A percentile compares a stretch with the other conserved stretches of the same genome.
Evolutionary conservation across 2,113 vertebrate species (phyloP).

Genomic region (Toxostoma redivivum): DNA sequence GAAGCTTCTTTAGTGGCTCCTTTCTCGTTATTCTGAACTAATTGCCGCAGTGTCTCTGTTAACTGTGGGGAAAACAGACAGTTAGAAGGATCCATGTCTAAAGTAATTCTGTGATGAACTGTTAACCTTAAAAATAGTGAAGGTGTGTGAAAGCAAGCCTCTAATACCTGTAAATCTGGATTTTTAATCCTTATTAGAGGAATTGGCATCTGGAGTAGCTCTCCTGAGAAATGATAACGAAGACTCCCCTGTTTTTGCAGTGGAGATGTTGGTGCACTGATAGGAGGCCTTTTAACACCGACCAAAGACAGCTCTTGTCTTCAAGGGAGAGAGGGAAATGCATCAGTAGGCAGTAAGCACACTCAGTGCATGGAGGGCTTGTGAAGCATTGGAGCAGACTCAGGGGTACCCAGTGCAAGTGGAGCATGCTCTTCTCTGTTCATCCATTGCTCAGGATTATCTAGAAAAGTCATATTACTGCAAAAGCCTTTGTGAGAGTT

Average conservation of each 20-base stretch:
- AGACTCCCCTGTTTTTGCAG: conserved; percentile 75
- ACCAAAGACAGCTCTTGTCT: conserved; percentile 79
- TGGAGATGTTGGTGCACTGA: background rate
- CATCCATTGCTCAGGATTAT: background rate
- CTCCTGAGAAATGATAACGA: conserved; percentile 67
- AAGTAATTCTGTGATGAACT: background rate
- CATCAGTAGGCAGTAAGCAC: background rate
- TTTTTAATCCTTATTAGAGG: conserved; percentile 70
- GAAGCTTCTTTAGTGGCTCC: conserved; percentile 62
- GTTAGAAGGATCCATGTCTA: background rate
- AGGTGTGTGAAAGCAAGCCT: background rate
- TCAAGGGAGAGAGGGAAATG: background rate
- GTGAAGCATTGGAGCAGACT: background rate
- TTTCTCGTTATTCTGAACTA: conserved; percentile 70
- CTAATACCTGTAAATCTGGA: conserved; percentile 71
- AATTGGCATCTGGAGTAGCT: conserved; percentile 68
- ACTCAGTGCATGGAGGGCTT: fast-evolving
- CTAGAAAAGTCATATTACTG: background rate
- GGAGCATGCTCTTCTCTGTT: fast-evolving
- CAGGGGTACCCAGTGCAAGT: background rate
- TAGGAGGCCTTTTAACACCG: conserved; percentile 16
- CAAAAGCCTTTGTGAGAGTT: background rate
- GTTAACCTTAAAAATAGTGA: background rate
- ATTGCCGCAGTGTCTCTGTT: conserved; percentile 61
- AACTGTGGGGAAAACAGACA: conserved; percentile 62